phyloP scores from a whole-genome alignment of 2,797 vertebrate species.

The Sebastes melanostomus region DNA sequence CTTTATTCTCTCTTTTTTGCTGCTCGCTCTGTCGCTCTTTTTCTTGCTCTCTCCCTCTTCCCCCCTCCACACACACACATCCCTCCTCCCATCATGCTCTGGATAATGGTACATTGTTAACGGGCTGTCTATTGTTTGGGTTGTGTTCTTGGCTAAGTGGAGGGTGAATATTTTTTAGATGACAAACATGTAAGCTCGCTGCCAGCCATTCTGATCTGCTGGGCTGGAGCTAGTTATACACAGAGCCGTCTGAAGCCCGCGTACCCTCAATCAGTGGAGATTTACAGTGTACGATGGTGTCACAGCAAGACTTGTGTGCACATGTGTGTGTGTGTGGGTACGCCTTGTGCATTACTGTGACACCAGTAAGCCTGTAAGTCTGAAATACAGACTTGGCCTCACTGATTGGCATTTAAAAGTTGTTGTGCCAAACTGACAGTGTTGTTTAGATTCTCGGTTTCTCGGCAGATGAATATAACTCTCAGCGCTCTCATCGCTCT shows the following conservation, averaged over 20 bases:
- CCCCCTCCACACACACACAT: constrained; percentile 14
- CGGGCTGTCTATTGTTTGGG: constrained; percentile 80
- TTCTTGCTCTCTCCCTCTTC: constrained; percentile 25
- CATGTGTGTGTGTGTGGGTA: constrained; percentile 1
- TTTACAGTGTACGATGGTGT: constrained; percentile 53
- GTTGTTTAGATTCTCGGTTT: constrained; percentile 36
- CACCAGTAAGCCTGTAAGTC: constrained; percentile 32
- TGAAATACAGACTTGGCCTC: constrained; percentile 46
- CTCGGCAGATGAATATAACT: constrained; percentile 17
- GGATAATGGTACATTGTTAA: constrained; percentile 84
- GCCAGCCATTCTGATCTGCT: constrained; percentile 76
- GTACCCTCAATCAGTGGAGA: constrained; percentile 56
- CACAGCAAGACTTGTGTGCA: constrained; percentile 24
- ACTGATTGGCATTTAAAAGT: constrained; percentile 49
- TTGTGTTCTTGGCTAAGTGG: constrained; percentile 83
- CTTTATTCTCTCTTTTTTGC: constrained; percentile 58
- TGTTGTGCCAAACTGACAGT: constrained; percentile 17
- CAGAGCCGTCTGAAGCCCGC: constrained; percentile 47
- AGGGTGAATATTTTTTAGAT: constrained; percentile 84
- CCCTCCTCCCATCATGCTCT: constrained; percentile 64
- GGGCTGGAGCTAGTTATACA: constrained; percentile 71
- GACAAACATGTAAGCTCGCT: constrained; percentile 80
- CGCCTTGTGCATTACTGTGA: constrained; percentile 31
- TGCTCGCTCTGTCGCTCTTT: constrained; percentile 41
- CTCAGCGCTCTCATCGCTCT: neutral